A percentile compares a stretch with the other conserved stretches of the same genome.
These are phyloP conservation scores for Cryptocheilus praepositus DNA, from an alignment of 2,888 invertebrate genomes.

Conservation along the genomic window DNA sequence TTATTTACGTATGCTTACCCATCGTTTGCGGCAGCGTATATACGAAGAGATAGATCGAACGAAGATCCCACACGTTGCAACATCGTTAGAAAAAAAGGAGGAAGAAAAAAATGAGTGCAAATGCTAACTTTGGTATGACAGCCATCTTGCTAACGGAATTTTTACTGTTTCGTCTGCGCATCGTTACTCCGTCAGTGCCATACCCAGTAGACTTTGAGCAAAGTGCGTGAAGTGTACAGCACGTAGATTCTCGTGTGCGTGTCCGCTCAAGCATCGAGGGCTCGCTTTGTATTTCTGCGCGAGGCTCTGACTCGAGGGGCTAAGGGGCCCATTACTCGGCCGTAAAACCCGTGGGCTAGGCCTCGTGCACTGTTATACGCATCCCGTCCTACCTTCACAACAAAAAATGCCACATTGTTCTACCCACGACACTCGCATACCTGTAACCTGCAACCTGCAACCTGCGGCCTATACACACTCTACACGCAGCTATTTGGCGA, in stretches of 20 bases:
- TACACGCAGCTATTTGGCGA: constrained; percentile 27
- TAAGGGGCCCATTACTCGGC: constrained; percentile 66
- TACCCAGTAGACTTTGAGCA: background rate
- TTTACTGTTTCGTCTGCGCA: no score
- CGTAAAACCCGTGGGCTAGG: constrained; percentile 66
- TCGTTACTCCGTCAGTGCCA: no score
- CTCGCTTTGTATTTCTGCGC: constrained; percentile 55
- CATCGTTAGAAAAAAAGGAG: no score
- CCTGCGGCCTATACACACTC: constrained; percentile 8
- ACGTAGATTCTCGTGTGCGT: no score
- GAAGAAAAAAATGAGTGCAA: no score
- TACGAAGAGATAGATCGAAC: no score
- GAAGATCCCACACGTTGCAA: no score
- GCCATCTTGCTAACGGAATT: no score
- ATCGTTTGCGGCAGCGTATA: no score
- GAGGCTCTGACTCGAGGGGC: constrained; percentile 48
- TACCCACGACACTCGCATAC: constrained; percentile 50
- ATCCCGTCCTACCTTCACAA: constrained; percentile 48
- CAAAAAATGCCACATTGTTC: constrained; percentile 54
- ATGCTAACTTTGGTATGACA: no score
- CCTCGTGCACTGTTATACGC: constrained; percentile 60
- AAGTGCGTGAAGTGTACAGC: background rate
- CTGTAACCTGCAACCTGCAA: constrained; percentile 20
- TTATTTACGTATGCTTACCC: no score
- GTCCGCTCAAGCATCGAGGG: constrained; percentile 32